Evolutionary conservation across 2,113 vertebrate genomes (phyloP).

Genomic region (Xiphophorus maculatus): DNA sequence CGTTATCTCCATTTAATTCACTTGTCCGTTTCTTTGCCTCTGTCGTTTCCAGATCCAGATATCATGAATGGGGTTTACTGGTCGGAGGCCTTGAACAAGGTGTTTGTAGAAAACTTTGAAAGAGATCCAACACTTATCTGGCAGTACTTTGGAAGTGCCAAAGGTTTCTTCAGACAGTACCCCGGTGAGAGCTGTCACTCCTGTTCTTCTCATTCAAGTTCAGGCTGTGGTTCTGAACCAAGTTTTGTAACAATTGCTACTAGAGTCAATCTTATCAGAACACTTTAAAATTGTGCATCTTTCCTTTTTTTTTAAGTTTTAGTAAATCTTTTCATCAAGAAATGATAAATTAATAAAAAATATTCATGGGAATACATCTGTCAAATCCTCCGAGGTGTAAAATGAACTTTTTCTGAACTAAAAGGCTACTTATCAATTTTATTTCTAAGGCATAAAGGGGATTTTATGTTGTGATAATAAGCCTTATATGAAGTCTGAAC

Average conservation of each 20-base stretch:
- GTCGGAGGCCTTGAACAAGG: constrained; percentile 98
- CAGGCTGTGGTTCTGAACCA: not conserved
- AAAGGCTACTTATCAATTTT: too few species aligned
- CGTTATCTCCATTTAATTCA: constrained; percentile 63
- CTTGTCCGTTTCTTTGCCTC: constrained; percentile 26
- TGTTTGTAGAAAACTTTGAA: constrained; percentile 97
- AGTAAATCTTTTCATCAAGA: too few species aligned
- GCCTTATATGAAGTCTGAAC: too few species aligned
- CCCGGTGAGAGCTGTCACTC: constrained; percentile 84
- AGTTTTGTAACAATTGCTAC: not conserved
- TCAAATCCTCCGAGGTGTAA: too few species aligned
- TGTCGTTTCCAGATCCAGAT: constrained; percentile 85
- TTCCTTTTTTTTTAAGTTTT: too few species aligned
- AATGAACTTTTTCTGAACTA: too few species aligned
- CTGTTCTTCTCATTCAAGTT: not conserved
- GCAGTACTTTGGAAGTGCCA: constrained; percentile 98
- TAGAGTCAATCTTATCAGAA: not conserved
- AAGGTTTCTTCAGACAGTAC: constrained; percentile 98
- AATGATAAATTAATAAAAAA: too few species aligned
- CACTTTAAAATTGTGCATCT: too few species aligned
- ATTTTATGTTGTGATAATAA: too few species aligned
- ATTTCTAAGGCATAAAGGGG: too few species aligned
- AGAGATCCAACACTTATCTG: constrained; percentile 96
- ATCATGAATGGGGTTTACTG: constrained; percentile 98
- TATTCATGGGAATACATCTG: too few species aligned